phyloP scores from a whole-genome alignment of 1,140 invertebrate genomes.

The Panulirus ornatus region DNA sequence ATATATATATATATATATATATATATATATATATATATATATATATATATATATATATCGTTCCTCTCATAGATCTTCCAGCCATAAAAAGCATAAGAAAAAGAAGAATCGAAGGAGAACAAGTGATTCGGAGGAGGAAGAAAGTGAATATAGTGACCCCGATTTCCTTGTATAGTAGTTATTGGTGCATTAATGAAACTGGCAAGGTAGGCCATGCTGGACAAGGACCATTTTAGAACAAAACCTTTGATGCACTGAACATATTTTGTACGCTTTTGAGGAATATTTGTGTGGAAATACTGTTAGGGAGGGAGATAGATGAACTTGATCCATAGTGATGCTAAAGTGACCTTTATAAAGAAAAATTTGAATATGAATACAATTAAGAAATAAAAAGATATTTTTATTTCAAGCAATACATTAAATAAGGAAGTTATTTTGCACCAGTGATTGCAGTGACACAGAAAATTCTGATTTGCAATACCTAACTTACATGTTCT shows the following conservation, averaged over 20 bases:
- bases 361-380: conserved; percentile 51
- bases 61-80: conserved; percentile 81
- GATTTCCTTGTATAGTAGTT: conserved; percentile 79
- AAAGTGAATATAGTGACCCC: conserved; percentile 85
- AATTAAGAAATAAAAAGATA: conserved; percentile 43
- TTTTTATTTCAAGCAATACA: conserved; percentile 66
- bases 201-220: neutral
- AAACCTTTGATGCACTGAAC: conserved; percentile 19
- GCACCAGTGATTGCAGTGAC: conserved; percentile 42
- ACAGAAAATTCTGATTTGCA: conserved; percentile 34
- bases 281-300: conserved; percentile 13
- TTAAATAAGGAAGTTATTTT: conserved; percentile 63
- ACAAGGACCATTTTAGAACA: neutral
- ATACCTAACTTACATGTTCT: conserved; percentile 17
- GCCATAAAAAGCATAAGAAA: conserved; percentile 84
- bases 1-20: too few relatives aligned
- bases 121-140: conserved; percentile 82
- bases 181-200: neutral
- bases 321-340: conserved; percentile 59
- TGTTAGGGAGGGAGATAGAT: conserved; percentile 8
- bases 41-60: too few relatives aligned
- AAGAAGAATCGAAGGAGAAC: conserved; percentile 80
- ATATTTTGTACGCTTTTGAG: neutral
- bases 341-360: conserved; percentile 71
- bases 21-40: too few relatives aligned